Base-by-base conservation (phyloP, 1,140 invertebrate genomes). In the Hermetia illucens region DNA sequence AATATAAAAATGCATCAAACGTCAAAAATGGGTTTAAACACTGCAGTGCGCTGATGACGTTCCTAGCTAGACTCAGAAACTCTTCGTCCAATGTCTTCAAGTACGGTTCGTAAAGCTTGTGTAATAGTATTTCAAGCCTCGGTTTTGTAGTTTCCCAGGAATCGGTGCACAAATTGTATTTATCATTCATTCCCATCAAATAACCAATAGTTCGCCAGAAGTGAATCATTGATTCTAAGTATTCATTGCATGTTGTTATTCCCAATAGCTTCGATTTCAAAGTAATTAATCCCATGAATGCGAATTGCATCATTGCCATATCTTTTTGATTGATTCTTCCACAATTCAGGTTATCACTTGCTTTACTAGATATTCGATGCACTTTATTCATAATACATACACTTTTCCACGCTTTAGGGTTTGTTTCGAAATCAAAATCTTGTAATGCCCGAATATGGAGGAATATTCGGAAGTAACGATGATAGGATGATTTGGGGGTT, bases 231-330 rank as follows among this genome's bases (percentile, higher is more conserved):
- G 74, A 76, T 31, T 80, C 73, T n/a, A 77, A 46, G 35, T 79
- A 74, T 16, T 70, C 62, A 15, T 62, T 45, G 4, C 55, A 61
- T 3, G 53, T 51, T 13, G 57, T 21, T 5, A 85, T 62, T 1
- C 81, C 81, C 17, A 84, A 59, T 34, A 67, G 51, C n/a, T n/a
- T n/a, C n/a, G n/a, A n/a, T n/a, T n/a, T n/a, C n/a, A n/a, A n/a
- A n/a, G n/a, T n/a, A n/a, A n/a, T n/a, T n/a, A n/a, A 72, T 2
- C 84, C 85, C 39, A 89, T 72, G 50, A 92, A 90, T 10, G 78
- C 80, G 46, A 81, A 85, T 52, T 80, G 79, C 0, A 85, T 84
- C 0, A 87, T 47, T 0, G 74, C 74, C 72, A 90, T 74, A 43
- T 88, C 83, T 39, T 74, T 65, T 56, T 91, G 86, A 3, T 69